Evolutionary conservation across 2,113 vertebrate species (phyloP), one percentile per base, ranked within the genome.

Genomic region (Pterocles burchelli): DNA sequence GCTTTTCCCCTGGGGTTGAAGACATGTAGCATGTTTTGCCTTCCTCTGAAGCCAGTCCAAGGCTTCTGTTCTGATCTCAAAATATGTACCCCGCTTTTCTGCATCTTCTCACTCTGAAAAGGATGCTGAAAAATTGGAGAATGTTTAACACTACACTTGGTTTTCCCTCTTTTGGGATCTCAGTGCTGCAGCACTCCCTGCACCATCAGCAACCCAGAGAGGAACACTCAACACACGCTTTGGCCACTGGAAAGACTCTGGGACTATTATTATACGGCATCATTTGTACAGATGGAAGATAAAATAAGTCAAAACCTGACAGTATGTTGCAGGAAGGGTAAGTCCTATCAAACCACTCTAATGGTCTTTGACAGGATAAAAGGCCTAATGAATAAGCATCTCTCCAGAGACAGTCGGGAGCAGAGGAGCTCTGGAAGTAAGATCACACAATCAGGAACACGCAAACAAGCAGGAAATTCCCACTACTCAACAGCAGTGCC

Each of bases 401-500:
- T 95, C 93, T 88, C 89, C 65, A 87, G 89, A 76, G 89, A 71
- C 79, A 84, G 65, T 77, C 73, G 0, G 0, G 65, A 59, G 87
- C 77, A 52, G 45, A 74, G 46, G n/a, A 93, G 73, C 63, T 90
- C 91, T 84, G 2, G 49, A 95, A 96, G 51, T 49, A 92, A 83
- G 63, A 95, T 89, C 80, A 81, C 65, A 91, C 83, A 92, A 89
- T 90, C 72, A 93, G 80, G 26, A 67, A 93, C 68, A 89, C 54
- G 80, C 77, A 95, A 95, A 97, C 76, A 92, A 93, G 86, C 76
- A 92, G 89, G 84, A 93, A 95, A 95, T 95, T 75, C 80, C 73
- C 75, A 95, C 90, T 97, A 87, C 68, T 92, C 8, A 2, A 82
- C 72, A 78, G 80, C 68, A 89, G 72, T 72, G 62, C 57, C 28